Conservation (phyloP, 2,888 invertebrate genomes). For the Mayetiola destructor region DNA sequence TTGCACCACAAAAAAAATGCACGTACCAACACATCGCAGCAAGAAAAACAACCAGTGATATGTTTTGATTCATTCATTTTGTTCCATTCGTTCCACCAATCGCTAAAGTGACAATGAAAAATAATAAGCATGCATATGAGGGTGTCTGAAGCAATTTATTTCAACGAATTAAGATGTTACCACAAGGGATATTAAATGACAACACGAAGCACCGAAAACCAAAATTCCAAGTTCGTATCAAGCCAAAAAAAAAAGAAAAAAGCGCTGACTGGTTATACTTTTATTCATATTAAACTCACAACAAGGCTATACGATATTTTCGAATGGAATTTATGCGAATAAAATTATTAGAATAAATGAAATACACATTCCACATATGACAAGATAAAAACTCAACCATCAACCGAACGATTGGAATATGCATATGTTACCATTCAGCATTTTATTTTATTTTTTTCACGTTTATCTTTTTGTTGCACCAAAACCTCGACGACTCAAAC, state of each 20-base stretch:
- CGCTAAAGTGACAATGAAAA: constrained; percentile 16
- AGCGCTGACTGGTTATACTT: too few species aligned
- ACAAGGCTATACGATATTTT: too few species aligned
- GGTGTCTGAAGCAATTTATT: constrained; percentile 15
- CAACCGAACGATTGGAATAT: background rate
- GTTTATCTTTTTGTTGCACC: too few species aligned
- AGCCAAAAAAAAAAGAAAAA: too few species aligned
- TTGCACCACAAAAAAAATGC: too few species aligned
- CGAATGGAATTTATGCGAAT: constrained; percentile 3
- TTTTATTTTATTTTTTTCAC: too few species aligned
- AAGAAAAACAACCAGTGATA: too few species aligned
- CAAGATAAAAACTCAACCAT: background rate
- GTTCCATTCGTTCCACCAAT: background rate
- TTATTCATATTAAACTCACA: too few species aligned
- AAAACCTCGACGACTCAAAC: too few species aligned
- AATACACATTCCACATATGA: background rate
- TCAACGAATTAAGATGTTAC: constrained; percentile 15
- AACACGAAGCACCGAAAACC: background rate
- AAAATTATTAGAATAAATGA: constrained; percentile 8
- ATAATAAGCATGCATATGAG: constrained; percentile 14
- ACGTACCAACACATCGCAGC: too few species aligned
- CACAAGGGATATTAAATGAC: constrained; percentile 13
- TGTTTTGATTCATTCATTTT: constrained; percentile 12
- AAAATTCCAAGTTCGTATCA: background rate
- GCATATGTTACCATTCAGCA: too few species aligned